Conservation (phyloP, 1,140 invertebrate genomes). For the Atta cephalotes region DNA sequence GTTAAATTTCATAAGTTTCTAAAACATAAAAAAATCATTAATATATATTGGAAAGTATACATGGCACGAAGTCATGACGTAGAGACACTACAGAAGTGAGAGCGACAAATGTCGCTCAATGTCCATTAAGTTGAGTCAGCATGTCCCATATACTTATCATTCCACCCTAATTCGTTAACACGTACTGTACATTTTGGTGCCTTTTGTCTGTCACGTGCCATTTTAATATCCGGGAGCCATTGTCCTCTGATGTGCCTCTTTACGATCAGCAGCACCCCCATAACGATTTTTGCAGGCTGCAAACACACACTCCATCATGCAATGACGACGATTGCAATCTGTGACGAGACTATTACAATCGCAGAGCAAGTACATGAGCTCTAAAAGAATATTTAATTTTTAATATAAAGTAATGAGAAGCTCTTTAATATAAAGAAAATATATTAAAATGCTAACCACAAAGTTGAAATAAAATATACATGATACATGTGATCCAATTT, state of each 20-base stretch:
- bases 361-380: not conserved
- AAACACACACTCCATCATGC: not conserved
- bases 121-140: slow-evolving; percentile 73
- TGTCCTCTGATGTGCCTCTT: slow-evolving; percentile 71
- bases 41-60: not conserved
- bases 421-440: not conserved
- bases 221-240: slow-evolving; percentile 80
- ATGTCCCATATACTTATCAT: slow-evolving; percentile 66
- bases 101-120: slow-evolving; percentile 15
- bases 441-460: not conserved
- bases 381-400: not conserved
- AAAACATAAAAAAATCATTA: not conserved
- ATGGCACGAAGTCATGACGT: not conserved
- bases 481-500: not conserved
- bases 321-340: slow-evolving; percentile 27
- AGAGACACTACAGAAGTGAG: not conserved
- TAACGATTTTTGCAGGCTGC: slow-evolving; percentile 68
- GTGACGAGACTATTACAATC: not conserved
- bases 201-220: slow-evolving; percentile 82
- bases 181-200: slow-evolving; percentile 81
- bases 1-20: not conserved
- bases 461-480: not conserved
- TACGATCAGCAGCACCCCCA: slow-evolving; percentile 43
- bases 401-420: not conserved
- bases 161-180: slow-evolving; percentile 74